Conservation (phyloP, 2,797 vertebrate genomes). For the Urocyon cinereoargenteus region DNA sequence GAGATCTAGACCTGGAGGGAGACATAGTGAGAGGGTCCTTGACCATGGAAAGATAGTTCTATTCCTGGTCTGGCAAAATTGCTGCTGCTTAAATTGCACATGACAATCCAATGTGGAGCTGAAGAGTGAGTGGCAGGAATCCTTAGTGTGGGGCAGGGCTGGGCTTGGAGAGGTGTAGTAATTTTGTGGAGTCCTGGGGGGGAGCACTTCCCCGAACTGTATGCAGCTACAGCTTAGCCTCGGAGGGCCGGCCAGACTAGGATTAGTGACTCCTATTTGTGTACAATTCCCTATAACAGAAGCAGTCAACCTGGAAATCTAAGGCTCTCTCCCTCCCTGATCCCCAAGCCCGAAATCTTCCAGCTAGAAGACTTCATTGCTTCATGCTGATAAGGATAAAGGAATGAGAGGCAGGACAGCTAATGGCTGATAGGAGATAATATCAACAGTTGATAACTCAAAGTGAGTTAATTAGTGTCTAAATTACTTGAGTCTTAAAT, state of each 20-base stretch:
- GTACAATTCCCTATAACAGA: neutral
- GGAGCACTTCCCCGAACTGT: neutral
- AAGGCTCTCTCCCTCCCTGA: neutral
- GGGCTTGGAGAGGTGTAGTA: neutral
- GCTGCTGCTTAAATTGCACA: neutral
- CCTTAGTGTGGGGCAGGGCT: neutral
- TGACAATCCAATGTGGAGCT: neutral
- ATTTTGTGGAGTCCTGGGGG: neutral
- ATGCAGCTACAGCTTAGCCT: neutral
- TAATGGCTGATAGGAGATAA: constrained; percentile 19
- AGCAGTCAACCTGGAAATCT: neutral
- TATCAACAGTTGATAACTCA: constrained; percentile 49
- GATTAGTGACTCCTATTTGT: constrained; percentile 7
- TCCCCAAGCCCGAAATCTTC: neutral
- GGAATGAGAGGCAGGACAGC: neutral
- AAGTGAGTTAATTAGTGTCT: constrained; percentile 59
- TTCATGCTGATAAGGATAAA: neutral
- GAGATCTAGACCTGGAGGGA: neutral
- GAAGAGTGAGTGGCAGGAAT: neutral
- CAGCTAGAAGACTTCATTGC: neutral
- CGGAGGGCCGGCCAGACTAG: neutral
- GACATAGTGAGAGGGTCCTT: neutral
- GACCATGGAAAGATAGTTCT: neutral
- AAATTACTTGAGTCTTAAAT: constrained; percentile 55
- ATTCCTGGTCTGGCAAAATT: neutral